Evolutionary conservation across 2,888 invertebrate genomes (phyloP), one percentile per base, ranked within the genome.

Genomic region (Escarpia spicata): DNA sequence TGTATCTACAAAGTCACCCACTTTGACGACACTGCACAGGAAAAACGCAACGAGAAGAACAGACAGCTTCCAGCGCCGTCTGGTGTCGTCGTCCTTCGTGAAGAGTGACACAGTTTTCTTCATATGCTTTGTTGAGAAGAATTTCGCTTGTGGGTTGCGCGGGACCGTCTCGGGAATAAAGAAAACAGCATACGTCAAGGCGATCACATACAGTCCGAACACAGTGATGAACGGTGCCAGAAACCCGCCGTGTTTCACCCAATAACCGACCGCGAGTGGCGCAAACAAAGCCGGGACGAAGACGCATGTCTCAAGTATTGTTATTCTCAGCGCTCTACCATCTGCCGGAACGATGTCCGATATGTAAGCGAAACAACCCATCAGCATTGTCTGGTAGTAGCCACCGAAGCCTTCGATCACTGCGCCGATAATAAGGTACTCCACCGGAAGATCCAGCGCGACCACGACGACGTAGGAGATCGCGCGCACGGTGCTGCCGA

Each of bases 321-420:
- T 92, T 31, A 93, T 93, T 3, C 94, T 90, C 60, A 94, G 92
- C 44, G 44, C 10, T 43, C 93, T 60, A 15, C 44, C 43, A 26
- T 93, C 93, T 45, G 92, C 92, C 1, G 92, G 19, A 8, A 93
- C 92, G 58, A 91, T 92, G 90, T 94, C 94, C 6, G 93, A 90
- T n/a, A 94, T 92, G 92, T 93, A 94, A 31, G 94, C 90, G 52
- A 93, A 93, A 43, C 92, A 92, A 4, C 93, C 93, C 92, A 93
- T 92, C 43, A 93, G 91, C 26, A 93, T 8, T 4, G 92, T 92
- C 31, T n/a, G 44, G 43, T 90, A 93, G 31, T 37, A 91, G 44
- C 94, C 94, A 6, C 91, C 58, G 43, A 60, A 92, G 8, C 93
- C 93, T 37, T 91, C 91, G 26, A 93, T 19, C 31, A 93, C 52